A percentile compares a stretch with the other conserved stretches of the same genome.
phyloP scores from a whole-genome alignment of 2,888 invertebrate species.

The Pseudococcus longispinus region DNA sequence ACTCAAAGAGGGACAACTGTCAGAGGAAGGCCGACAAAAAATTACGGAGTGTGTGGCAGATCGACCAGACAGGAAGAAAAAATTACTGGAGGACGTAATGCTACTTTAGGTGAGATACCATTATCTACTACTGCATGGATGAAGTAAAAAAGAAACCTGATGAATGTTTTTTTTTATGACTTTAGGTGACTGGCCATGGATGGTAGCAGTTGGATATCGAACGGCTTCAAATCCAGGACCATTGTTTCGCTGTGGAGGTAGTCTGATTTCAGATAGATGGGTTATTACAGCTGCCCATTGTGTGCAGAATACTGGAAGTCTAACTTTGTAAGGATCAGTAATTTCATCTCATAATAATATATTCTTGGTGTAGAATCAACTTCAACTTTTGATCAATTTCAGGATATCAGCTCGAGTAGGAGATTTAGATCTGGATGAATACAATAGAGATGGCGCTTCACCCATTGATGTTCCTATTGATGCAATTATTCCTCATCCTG shows the following conservation, averaged over 20 bases:
- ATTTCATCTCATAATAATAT: too few species aligned
- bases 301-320: neutral
- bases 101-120: neutral
- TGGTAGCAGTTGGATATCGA: slow-evolving; percentile 73
- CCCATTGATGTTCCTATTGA: slow-evolving; percentile 71
- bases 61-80: neutral
- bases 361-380: too few species aligned
- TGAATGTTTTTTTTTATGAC: neutral
- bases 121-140: neutral
- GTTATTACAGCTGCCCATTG: slow-evolving; percentile 65
- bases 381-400: slow-evolving; percentile 59
- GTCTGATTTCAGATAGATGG: slow-evolving; percentile 63
- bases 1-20: neutral
- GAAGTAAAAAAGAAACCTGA: neutral
- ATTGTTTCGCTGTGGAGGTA: slow-evolving; percentile 64
- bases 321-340: slow-evolving; percentile 40
- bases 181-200: slow-evolving; percentile 82
- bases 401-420: slow-evolving; percentile 77
- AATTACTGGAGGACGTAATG: neutral
- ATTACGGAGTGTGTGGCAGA: neutral
- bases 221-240: slow-evolving; percentile 59
- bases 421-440: slow-evolving; percentile 74
- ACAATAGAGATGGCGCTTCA: slow-evolving; percentile 70
- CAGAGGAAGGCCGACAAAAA: neutral
- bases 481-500: slow-evolving; percentile 71